phyloP scores from a whole-genome alignment of 2,888 invertebrate genomes.

The Pammene fasciana region DNA sequence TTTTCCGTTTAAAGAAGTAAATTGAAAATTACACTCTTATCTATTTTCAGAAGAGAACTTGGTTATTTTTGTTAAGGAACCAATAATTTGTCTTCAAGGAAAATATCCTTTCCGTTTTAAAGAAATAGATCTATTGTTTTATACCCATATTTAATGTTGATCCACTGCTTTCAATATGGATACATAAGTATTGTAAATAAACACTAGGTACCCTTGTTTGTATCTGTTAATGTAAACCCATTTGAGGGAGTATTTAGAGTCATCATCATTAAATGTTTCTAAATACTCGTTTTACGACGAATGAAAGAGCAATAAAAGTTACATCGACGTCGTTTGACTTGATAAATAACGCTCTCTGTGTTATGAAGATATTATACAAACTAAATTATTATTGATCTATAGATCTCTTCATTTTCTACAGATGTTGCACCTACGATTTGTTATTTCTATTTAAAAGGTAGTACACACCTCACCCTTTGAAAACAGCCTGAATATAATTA shows the following conservation, averaged over 20 bases:
- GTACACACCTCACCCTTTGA: no score
- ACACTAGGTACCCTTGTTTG: conserved; percentile 17
- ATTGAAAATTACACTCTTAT: no score
- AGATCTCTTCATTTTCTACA: background rate
- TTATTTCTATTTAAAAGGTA: background rate
- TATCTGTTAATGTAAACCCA: conserved; percentile 16
- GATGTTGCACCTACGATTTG: background rate
- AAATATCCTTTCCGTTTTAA: no score
- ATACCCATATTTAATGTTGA: background rate
- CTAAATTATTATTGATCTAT: conserved; percentile 9
- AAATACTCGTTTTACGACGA: background rate
- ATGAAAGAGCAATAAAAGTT: conserved; percentile 17
- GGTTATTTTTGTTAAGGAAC: no score
- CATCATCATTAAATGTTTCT: conserved; percentile 17
- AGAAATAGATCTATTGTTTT: no score
- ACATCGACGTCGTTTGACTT: conserved; percentile 12
- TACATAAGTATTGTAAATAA: background rate
- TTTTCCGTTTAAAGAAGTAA: no score
- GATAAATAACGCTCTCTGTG: conserved; percentile 5
- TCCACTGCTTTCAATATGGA: background rate
- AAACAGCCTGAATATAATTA: no score
- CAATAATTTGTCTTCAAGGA: no score
- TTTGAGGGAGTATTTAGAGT: conserved; percentile 16
- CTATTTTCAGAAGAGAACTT: no score
- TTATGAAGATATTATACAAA: conserved; percentile 1